Conservation (phyloP, 2,888 invertebrate species). For the Apocheima hispidaria region DNA sequence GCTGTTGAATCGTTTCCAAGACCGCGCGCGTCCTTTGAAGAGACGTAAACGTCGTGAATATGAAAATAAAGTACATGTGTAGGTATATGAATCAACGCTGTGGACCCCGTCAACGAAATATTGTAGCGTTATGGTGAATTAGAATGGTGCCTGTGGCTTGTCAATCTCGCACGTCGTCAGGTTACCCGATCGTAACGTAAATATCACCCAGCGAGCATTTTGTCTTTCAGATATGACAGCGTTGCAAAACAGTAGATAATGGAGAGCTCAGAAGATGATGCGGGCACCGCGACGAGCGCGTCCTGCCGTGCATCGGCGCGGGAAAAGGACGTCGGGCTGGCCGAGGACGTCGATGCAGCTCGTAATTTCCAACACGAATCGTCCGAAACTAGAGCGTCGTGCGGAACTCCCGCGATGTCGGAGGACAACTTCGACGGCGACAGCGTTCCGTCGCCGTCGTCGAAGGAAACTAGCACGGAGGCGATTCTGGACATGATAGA, state of each 20-base stretch:
- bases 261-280: conserved; percentile 86
- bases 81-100: conserved; percentile 81
- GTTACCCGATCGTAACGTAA: conserved; percentile 83
- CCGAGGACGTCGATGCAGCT: conserved; percentile 77
- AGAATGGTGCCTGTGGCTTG: conserved; percentile 85
- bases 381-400: conserved; percentile 66
- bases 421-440: conserved; percentile 81
- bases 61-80: conserved; percentile 86
- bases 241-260: conserved; percentile 85
- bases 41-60: conserved; percentile 82
- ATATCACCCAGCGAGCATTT: conserved; percentile 82
- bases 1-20: conserved; percentile 81
- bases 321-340: conserved; percentile 80
- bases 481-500: conserved; percentile 84
- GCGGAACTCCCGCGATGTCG: conserved; percentile 75
- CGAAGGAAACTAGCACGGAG: conserved; percentile 81
- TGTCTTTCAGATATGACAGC: conserved; percentile 85
- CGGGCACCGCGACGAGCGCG: conserved; percentile 83
- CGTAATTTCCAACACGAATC: conserved; percentile 69
- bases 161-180: conserved; percentile 85
- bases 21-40: conserved; percentile 73
- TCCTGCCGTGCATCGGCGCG: conserved; percentile 85
- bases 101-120: conserved; percentile 81
- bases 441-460: conserved; percentile 80
- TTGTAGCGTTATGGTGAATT: conserved; percentile 85